A percentile compares a stretch with the other conserved stretches of the same genome.
phyloP scores from a whole-genome alignment of 2,888 invertebrate species.

The Napeogenes inachia region DNA sequence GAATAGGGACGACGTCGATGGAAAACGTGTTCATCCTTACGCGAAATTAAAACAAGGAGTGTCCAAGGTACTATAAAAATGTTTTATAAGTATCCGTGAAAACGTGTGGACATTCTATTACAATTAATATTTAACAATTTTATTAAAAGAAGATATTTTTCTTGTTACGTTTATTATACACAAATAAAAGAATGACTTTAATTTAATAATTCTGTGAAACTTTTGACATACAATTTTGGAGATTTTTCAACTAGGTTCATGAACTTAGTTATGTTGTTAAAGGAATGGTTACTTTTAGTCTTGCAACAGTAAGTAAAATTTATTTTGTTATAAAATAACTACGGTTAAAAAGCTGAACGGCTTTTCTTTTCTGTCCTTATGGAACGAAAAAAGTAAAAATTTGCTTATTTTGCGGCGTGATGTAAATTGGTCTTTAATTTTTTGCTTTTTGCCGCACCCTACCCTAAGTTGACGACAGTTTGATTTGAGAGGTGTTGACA shows the following conservation, averaged over 20 bases:
- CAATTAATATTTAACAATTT: neutral
- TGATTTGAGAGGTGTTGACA: constrained; percentile 34
- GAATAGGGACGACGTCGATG: constrained; percentile 48
- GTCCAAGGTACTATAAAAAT: constrained; percentile 68
- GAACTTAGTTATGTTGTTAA: constrained; percentile 17
- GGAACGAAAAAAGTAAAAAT: constrained; percentile 36
- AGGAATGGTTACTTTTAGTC: constrained; percentile 34
- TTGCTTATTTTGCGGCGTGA: constrained; percentile 38
- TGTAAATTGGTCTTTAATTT: constrained; percentile 37
- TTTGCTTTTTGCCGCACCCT: constrained; percentile 36
- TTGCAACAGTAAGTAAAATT: constrained; percentile 33
- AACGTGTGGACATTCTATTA: constrained; percentile 15
- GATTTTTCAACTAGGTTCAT: constrained; percentile 23
- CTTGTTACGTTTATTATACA: neutral
- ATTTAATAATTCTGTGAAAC: neutral
- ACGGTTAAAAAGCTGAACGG: constrained; percentile 38
- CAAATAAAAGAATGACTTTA: no score
- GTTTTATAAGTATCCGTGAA: constrained; percentile 35
- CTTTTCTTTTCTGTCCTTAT: constrained; percentile 35
- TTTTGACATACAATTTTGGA: constrained; percentile 13
- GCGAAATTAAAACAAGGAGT: constrained; percentile 71
- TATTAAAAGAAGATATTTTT: neutral
- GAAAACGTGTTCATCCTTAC: constrained; percentile 62
- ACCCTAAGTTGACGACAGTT: constrained; percentile 32
- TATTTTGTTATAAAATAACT: constrained; percentile 38